These are phyloP conservation scores for Austrofundulus limnaeus DNA, from an alignment of 2,113 vertebrate species.

Conservation along the genomic window DNA sequence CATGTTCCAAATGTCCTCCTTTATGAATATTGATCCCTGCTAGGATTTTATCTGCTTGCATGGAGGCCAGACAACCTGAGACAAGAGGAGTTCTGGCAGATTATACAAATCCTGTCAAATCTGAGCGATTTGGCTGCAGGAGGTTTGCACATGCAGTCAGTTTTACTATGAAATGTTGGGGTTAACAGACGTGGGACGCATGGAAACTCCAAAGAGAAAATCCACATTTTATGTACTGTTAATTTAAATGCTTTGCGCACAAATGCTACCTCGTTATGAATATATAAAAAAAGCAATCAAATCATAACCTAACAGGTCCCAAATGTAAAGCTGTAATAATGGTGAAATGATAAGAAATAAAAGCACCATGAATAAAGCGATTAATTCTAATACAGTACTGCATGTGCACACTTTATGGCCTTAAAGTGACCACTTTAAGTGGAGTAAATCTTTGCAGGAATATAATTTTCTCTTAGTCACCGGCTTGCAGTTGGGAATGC, in stretches of 20 bases:
- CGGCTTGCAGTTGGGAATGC: conserved; percentile 3
- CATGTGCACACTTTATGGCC: conserved; percentile 16
- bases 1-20: conserved; percentile 14
- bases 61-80: conserved; percentile 16
- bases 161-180: not conserved
- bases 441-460: conserved; percentile 10
- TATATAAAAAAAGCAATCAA: conserved; percentile 19
- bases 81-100: conserved; percentile 21
- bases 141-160: conserved; percentile 10
- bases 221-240: conserved; percentile 10
- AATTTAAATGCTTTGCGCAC: conserved; percentile 21
- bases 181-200: not conserved
- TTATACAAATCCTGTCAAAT: conserved; percentile 50
- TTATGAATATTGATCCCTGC: conserved; percentile 30
- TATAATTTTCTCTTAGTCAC: conserved; percentile 1
- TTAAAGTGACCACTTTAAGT: not conserved
- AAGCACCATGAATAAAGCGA: conserved; percentile 29
- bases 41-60: conserved; percentile 18
- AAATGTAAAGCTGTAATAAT: conserved; percentile 36
- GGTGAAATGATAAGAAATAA: conserved; percentile 25
- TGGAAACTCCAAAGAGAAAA: not conserved
- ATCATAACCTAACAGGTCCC: conserved; percentile 29
- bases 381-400: conserved; percentile 16
- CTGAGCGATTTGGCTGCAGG: conserved; percentile 28
- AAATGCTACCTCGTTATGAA: conserved; percentile 8